Evolutionary conservation across 2,113 vertebrate species (phyloP).

Genomic region (Channa argus): DNA sequence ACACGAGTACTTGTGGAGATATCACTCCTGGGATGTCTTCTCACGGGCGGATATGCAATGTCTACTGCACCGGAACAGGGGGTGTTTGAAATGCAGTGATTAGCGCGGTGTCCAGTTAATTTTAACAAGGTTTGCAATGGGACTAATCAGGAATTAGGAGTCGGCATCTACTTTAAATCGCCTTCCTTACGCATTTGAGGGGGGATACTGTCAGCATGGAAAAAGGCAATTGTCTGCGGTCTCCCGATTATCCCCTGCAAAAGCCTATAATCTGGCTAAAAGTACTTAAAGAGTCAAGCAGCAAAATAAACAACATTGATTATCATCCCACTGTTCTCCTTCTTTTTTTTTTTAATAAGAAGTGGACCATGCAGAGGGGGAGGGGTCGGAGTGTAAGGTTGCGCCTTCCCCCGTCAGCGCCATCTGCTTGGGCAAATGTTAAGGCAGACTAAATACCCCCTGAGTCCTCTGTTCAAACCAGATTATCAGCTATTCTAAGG

Average conservation of each 20-base stretch:
- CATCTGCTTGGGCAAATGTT: conserved; percentile 88
- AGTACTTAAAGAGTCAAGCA: conserved; percentile 90
- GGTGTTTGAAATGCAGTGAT: conserved; percentile 80
- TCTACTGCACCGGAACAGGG: conserved; percentile 44
- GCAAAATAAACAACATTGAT: conserved; percentile 92
- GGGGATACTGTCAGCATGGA: conserved; percentile 84
- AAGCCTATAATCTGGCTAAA: conserved; percentile 89
- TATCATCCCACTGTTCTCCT: conserved; percentile 86
- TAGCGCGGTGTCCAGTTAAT: conserved; percentile 87
- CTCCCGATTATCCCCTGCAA: conserved; percentile 87
- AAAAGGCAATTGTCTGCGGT: conserved; percentile 89
- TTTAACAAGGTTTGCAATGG: conserved; percentile 84
- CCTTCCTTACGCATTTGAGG: conserved; percentile 76
- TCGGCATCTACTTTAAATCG: conserved; percentile 84
- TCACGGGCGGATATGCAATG: conserved; percentile 42
- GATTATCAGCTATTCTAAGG: conserved; percentile 84
- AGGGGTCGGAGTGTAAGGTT: conserved; percentile 64
- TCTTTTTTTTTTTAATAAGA: conserved; percentile 28
- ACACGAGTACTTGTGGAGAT: conserved; percentile 59
- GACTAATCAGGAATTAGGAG: conserved; percentile 90
- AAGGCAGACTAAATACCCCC: conserved; percentile 84
- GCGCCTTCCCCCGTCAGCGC: conserved; percentile 72
- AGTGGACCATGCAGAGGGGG: conserved; percentile 55
- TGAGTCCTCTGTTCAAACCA: conserved; percentile 84
- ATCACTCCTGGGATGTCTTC: conserved; percentile 52